These are phyloP conservation scores for Ariolimax columbianus DNA, from an alignment of 2,888 invertebrate species.

Conservation along the genomic window DNA sequence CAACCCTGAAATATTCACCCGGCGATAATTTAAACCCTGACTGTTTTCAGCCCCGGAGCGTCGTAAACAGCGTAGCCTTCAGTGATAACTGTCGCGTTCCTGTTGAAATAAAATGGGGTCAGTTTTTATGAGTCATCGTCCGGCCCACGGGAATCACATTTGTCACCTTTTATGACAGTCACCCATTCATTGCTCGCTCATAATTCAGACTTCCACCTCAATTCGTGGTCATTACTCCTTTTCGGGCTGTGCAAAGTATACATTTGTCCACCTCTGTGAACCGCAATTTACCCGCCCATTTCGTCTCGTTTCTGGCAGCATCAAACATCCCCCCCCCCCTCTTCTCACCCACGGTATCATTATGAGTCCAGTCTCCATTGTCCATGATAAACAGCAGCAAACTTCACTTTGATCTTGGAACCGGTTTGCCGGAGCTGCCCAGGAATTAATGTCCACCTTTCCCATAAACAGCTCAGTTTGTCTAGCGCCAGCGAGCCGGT, in stretches of 20 bases:
- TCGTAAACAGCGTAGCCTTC: neutral
- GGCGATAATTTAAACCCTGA: neutral
- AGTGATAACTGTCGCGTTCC: neutral
- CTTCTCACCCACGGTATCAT: neutral
- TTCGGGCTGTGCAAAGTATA: neutral
- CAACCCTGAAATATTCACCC: neutral
- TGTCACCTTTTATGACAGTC: slow-evolving; percentile 12
- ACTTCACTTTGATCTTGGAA: slow-evolving; percentile 15
- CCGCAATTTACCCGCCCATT: slow-evolving; percentile 5
- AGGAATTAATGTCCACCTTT: slow-evolving; percentile 28
- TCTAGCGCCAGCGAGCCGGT: neutral
- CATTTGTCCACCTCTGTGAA: slow-evolving; percentile 20
- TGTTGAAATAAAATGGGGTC: neutral
- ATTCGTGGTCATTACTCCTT: neutral
- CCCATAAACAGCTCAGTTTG: neutral
- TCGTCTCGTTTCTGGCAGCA: neutral
- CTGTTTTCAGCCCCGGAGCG: neutral
- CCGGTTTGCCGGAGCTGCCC: neutral
- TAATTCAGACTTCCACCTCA: slow-evolving; percentile 13
- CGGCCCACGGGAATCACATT: neutral
- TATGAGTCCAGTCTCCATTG: neutral
- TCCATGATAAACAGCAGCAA: slow-evolving; percentile 15
- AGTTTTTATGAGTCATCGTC: neutral
- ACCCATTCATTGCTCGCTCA: slow-evolving; percentile 30
- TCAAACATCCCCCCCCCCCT: neutral